A percentile compares a stretch with the other conserved stretches of the same genome.
phyloP scores from a whole-genome alignment of 2,113 vertebrate genomes.

The crab-eating macaque (Macaca fascicularis) region DNA sequence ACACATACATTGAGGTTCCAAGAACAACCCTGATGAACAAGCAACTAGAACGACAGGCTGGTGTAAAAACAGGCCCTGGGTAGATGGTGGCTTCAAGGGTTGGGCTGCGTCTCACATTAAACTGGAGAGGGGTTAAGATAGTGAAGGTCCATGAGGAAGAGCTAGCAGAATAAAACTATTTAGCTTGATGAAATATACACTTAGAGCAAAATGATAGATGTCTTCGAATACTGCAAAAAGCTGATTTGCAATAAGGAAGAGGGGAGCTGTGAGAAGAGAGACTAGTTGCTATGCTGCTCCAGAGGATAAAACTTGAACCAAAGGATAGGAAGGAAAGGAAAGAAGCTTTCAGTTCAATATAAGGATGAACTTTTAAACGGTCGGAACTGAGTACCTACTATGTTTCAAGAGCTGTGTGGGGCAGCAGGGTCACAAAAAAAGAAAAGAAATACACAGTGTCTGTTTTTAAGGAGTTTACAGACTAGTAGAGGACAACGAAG shows the following conservation, averaged over 20 bases:
- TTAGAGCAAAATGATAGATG: neutral
- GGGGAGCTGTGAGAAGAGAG: neutral
- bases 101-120: neutral
- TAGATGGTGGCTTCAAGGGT: neutral
- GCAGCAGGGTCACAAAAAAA: neutral
- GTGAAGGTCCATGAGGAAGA: neutral
- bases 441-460: neutral
- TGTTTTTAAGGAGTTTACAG: neutral
- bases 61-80: neutral
- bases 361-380: neutral
- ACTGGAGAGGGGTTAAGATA: neutral
- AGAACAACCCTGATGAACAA: neutral
- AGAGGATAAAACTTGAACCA: slow-evolving; percentile 20
- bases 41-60: neutral
- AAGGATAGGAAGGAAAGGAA: neutral
- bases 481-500: neutral
- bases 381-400: neutral
- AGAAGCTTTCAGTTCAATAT: neutral
- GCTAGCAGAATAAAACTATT: neutral
- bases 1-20: neutral
- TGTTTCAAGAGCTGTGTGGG: neutral
- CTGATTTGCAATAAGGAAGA: neutral
- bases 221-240: neutral
- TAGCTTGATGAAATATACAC: neutral
- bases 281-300: neutral